Conservation (phyloP, 2,888 invertebrate species). For the Cactoblastis cactorum region DNA sequence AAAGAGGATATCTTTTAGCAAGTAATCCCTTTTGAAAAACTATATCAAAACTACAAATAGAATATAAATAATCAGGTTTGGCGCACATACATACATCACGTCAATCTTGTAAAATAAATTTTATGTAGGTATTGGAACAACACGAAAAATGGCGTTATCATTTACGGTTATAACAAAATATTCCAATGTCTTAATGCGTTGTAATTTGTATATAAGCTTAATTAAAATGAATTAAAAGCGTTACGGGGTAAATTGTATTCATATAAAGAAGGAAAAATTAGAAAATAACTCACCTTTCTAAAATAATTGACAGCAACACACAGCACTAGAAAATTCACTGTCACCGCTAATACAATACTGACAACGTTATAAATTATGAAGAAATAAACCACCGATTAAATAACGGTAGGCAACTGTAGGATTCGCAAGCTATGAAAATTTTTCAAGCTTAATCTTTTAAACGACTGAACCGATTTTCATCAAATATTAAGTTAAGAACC, state of each 20-base stretch:
- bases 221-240: background rate
- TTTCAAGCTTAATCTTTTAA: too few species aligned
- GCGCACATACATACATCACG: slow-evolving; percentile 29
- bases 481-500: too few species aligned
- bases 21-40: background rate
- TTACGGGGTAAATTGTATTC: slow-evolving; percentile 15
- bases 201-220: background rate
- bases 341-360: slow-evolving; percentile 30
- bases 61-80: slow-evolving; percentile 9
- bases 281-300: slow-evolving; percentile 67
- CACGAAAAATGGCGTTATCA: slow-evolving; percentile 73
- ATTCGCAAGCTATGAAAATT: too few species aligned
- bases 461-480: too few species aligned
- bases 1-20: background rate
- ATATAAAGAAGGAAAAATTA: slow-evolving; percentile 27
- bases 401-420: too few species aligned
- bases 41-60: background rate
- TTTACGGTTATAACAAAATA: slow-evolving; percentile 40
- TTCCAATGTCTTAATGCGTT: background rate
- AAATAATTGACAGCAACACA: slow-evolving; percentile 67
- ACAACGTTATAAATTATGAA: slow-evolving; percentile 30
- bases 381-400: slow-evolving; percentile 16
- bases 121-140: slow-evolving; percentile 44
- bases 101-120: slow-evolving; percentile 50
- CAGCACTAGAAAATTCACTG: slow-evolving; percentile 67